Evolutionary conservation across 35 echinoderm and acorn worm genomes (phyloP).

Genomic region (Hemicentrotus pulcherrimus): DNA sequence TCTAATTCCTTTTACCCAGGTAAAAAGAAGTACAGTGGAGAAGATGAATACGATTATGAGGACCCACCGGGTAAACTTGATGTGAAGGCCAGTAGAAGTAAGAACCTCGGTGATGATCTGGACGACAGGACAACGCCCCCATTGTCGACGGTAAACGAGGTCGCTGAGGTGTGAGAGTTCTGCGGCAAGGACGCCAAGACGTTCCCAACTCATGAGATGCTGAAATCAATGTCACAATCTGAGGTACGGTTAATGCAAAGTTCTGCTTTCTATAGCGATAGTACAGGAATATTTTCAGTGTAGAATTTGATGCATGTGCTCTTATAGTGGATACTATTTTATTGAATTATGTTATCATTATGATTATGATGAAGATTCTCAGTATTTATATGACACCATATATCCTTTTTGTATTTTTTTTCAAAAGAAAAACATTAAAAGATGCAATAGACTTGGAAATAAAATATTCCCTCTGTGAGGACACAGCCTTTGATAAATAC

Average conservation of each 20-base stretch:
- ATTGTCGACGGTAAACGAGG: conserved; percentile 56
- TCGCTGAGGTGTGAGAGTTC: conserved; percentile 80
- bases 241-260: neutral
- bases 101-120: neutral
- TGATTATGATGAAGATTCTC: too few species aligned
- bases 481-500: too few species aligned
- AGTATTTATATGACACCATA: too few species aligned
- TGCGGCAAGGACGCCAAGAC: conserved; percentile 79
- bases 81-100: conserved; percentile 21
- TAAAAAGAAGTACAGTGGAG: neutral
- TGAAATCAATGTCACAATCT: conserved; percentile 56
- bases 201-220: conserved; percentile 96
- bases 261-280: too few species aligned
- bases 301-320: too few species aligned
- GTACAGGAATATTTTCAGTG: too few species aligned
- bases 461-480: too few species aligned
- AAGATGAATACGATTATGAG: neutral
- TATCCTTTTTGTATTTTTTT: too few species aligned
- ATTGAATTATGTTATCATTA: too few species aligned
- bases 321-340: too few species aligned
- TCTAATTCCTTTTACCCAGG: neutral
- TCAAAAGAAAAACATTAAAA: too few species aligned
- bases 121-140: neutral
- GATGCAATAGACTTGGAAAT: too few species aligned
- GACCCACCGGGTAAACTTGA: neutral